phyloP scores from a whole-genome alignment of 1,140 invertebrate species.

The Leucophenga varia region DNA sequence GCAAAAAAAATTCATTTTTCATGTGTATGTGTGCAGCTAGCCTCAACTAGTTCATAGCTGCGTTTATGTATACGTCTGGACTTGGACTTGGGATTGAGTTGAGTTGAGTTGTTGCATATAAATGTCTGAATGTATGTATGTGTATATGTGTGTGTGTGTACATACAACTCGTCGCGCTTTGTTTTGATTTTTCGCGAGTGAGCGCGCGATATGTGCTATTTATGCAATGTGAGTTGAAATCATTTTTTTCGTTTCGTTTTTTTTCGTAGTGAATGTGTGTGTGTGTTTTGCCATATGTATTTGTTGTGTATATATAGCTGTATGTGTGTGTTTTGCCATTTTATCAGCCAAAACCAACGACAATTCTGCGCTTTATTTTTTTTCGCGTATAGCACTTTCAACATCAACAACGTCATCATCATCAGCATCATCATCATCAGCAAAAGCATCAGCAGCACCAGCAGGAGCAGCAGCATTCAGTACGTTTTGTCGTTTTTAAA shows the following conservation, averaged over 20 bases:
- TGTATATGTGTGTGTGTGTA: conserved; percentile 17
- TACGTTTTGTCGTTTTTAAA: too few species aligned
- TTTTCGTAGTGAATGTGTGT: conserved; percentile 36
- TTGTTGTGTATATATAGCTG: conserved; percentile 13
- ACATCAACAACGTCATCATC: conserved; percentile 25
- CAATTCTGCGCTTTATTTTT: conserved; percentile 3
- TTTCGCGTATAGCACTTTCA: conserved; percentile 15
- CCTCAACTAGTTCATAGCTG: too few species aligned
- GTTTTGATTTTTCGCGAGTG: conserved; percentile 54
- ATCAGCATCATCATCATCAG: conserved; percentile 15
- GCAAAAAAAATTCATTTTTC: too few species aligned
- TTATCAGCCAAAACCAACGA: too few species aligned
- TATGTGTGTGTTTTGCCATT: conserved; percentile 9
- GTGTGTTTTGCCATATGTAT: conserved; percentile 14
- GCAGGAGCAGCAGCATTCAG: too few species aligned
- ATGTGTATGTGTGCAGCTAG: too few species aligned
- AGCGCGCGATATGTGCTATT: conserved; percentile 43
- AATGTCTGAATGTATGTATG: background rate
- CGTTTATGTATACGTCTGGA: too few species aligned
- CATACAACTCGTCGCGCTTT: conserved; percentile 38
- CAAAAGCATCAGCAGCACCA: background rate
- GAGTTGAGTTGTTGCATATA: conserved; percentile 20
- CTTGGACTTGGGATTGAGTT: too few species aligned
- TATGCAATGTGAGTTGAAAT: conserved; percentile 4
- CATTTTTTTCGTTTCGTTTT: background rate